Percentiles rank a stretch among this genome's conserved stretches.
Conservation (phyloP, 2,797 vertebrate genomes). For the Apogon hyalosoma region DNA sequence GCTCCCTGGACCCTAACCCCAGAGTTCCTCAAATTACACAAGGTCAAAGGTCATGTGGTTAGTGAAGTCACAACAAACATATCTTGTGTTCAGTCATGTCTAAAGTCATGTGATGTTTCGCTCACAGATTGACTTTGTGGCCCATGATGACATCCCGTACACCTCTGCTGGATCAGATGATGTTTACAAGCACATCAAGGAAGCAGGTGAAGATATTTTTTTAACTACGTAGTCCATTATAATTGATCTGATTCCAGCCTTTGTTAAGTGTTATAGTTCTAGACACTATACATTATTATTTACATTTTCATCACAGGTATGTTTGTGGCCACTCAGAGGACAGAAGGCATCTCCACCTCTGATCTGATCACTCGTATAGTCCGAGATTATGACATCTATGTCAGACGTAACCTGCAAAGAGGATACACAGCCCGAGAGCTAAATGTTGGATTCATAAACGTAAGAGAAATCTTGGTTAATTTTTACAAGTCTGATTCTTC, state of each 20-base stretch:
- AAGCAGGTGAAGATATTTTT: conserved; percentile 87
- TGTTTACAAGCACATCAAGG: conserved; percentile 98
- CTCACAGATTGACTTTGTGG: conserved; percentile 97
- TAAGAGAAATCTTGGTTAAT: conserved; percentile 70
- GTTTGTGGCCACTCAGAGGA: conserved; percentile 97
- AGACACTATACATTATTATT: background rate
- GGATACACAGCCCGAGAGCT: conserved; percentile 97
- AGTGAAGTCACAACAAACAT: conserved; percentile 9
- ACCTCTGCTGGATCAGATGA: conserved; percentile 97
- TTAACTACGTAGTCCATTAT: background rate
- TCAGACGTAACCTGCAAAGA: conserved; percentile 94
- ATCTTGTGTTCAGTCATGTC: conserved; percentile 4
- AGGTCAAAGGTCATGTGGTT: conserved; percentile 87
- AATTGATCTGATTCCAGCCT: background rate
- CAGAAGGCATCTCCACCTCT: conserved; percentile 97
- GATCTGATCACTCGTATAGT: conserved; percentile 98
- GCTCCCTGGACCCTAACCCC: conserved; percentile 95
- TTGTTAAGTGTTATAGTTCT: background rate
- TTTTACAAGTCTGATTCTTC: background rate
- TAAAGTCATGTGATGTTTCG: conserved; percentile 34
- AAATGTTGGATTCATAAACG: conserved; percentile 97
- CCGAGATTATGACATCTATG: conserved; percentile 95
- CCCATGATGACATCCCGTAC: conserved; percentile 98
- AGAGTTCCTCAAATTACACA: conserved; percentile 95
- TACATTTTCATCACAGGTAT: conserved; percentile 85